Evolutionary conservation across 2,797 vertebrate species (phyloP).

Genomic region (Tachyglossus aculeatus): DNA sequence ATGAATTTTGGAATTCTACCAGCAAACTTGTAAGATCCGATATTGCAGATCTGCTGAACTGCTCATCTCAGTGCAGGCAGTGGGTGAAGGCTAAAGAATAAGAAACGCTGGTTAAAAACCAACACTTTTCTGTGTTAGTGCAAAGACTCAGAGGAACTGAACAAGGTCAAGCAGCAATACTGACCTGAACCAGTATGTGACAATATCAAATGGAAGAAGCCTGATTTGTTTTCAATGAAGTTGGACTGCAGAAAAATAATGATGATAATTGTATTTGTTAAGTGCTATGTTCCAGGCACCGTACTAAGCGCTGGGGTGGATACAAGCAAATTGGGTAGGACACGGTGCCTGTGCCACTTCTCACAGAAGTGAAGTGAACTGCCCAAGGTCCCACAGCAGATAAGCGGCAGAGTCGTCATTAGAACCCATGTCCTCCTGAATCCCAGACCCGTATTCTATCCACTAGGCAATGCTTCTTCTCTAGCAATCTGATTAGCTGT

Average conservation of each 20-base stretch:
- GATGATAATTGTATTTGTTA: no score
- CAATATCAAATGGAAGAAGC: not conserved
- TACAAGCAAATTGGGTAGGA: no score
- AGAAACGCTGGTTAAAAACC: not conserved
- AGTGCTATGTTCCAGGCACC: no score
- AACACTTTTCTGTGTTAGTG: slow-evolving; percentile 17
- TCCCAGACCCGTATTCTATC: no score
- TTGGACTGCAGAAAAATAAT: slow-evolving; percentile 30
- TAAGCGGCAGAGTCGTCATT: no score
- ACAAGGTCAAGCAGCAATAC: no score
- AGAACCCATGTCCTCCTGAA: no score
- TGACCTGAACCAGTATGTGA: not conserved
- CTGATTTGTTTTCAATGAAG: slow-evolving; percentile 10
- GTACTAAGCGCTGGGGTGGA: no score
- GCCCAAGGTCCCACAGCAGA: no score
- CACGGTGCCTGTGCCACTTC: no score
- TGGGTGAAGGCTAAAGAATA: slow-evolving; percentile 33
- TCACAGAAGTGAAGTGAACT: no score
- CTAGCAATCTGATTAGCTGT: slow-evolving; percentile 34
- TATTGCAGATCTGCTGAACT: slow-evolving; percentile 55
- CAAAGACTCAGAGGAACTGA: not conserved
- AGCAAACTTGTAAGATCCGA: slow-evolving; percentile 60
- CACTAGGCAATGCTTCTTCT: no score
- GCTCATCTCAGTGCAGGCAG: slow-evolving; percentile 23
- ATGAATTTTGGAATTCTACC: slow-evolving; percentile 68